Base-by-base conservation (phyloP, 1,140 invertebrate species). In the Thalassaphorura encarpata region DNA sequence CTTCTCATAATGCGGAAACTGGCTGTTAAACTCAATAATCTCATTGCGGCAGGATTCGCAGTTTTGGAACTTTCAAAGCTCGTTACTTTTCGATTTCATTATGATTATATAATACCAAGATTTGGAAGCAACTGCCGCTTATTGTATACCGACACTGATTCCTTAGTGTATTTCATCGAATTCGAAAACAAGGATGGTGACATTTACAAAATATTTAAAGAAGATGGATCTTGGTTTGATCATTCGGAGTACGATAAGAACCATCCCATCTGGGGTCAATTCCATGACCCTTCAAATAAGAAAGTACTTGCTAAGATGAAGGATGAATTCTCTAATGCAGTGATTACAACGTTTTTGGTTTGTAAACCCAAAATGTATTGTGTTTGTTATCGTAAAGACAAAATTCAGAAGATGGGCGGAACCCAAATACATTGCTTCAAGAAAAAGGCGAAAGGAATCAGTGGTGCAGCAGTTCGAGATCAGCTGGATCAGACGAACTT, bases 31-130 rank as follows among this genome's bases (percentile, higher is more conserved):
- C 67, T 72, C 45, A 67, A 72, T 63, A 74, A 73, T 66, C 69
- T 71, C 0, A 68, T 73, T 29, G 70, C 70, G 47, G 63, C 70
- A 53, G 72, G 72, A 51, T 67, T 72, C 54, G 48, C 53, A 45
- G 65, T 74, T 43, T 55, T 76, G 54, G 72, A 74, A 54, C 52
- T 72, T 33, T 67, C 66, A 11, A 72, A 73, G 68, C 64, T 48
- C 15, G 49, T 66, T 66, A 71, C 67, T 57, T 69, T 64, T 66
- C 63, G 66, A 67, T 67, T 50, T 33, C 45, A 53, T 48, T 53
- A 58, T 26, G 23, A 43, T 16, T 28, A 45, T n/a, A 48, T 52
- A 24, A 55, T 51, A 47, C 24, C 41, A 52, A 46, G 52, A 40
- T 71, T 62, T 52, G 56, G 36, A 21, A 16, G 61, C 8, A 56